Percentiles rank a stretch among this genome's conserved stretches.
phyloP scores from a whole-genome alignment of 1,140 invertebrate genomes.

The Papilio polyxenes region DNA sequence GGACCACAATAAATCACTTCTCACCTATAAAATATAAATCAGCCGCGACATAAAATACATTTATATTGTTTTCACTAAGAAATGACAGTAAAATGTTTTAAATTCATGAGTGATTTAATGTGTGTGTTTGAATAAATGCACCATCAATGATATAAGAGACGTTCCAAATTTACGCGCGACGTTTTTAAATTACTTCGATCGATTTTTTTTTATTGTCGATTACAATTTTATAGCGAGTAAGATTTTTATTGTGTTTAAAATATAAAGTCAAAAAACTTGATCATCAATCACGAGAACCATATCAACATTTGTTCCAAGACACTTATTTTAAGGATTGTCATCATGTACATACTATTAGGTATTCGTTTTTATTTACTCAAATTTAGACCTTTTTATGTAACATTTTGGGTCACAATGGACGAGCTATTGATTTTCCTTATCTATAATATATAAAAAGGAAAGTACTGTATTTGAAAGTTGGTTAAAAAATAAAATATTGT shows the following conservation, averaged over 20 bases:
- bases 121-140: constrained; percentile 58
- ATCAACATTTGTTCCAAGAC: not conserved
- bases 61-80: constrained; percentile 79
- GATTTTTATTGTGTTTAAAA: constrained; percentile 30
- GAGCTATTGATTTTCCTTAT: not conserved
- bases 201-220: constrained; percentile 63
- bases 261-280: not conserved
- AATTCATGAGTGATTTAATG: constrained; percentile 77
- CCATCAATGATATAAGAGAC: constrained; percentile 55
- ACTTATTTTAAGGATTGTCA: not conserved
- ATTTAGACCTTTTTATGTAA: not conserved
- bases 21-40: constrained; percentile 79
- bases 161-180: constrained; percentile 55
- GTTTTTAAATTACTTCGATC: constrained; percentile 59
- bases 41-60: constrained; percentile 75
- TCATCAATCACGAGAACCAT: not conserved
- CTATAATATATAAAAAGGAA: too few relatives aligned
- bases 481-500: too few relatives aligned
- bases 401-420: not conserved
- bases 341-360: not conserved
- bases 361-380: not conserved
- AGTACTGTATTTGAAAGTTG: too few relatives aligned
- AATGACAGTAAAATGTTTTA: constrained; percentile 78
- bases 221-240: constrained; percentile 46
- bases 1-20: constrained; percentile 73